Base-by-base conservation (phyloP, 2,113 vertebrate species). In the Tricholaema leucomelas region DNA sequence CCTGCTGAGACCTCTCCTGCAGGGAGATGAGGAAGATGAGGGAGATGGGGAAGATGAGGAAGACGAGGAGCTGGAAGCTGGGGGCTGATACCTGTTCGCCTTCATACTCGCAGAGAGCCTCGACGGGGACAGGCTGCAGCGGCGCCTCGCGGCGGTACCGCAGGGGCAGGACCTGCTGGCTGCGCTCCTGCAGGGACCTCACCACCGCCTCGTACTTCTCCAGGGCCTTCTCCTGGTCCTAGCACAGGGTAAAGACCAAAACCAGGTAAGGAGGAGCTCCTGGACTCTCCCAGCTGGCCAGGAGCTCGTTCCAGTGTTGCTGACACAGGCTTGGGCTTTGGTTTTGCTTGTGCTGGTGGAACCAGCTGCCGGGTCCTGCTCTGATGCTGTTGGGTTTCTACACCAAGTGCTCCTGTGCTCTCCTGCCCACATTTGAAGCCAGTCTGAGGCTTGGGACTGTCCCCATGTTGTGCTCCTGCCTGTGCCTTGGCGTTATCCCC, bases 151-250 rank as follows among this genome's bases (percentile, higher is more conserved):
- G 97, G 60, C 99, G 98, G 91, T 97, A 98, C 74, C 97, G 98
- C 83, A 99, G 98, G 1, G 99, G 99, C 44, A 98, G 93, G 14
- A 99, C 95, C 87, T 99, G 98, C 90, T 98, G 97, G 70, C 98
- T 98, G 33, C 98, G 98, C 67, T 97, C 98, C 96, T 99, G 98
- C 11, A 99, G 97, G 14, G 97, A 96, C 71, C 91, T 97, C 71
- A 99, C 98, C 40, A 98, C 98, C 0, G 98, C 98, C 25, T 99
- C 98, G 3, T 98, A 98, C 96, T 98, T 97, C 42, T 99, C 98
- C 97, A 99, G 91, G 19, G 99, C 99, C 91, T 99, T 99, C 54
- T 98, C 96, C 96, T 99, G 99, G 93, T 99, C 99, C 99, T 99
- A 89, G 12, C 27, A 10, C 31, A 46, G 36, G 31, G 24, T 2